phyloP scores from a whole-genome alignment of 1,140 invertebrate genomes.

The Drosophila repleta region DNA sequence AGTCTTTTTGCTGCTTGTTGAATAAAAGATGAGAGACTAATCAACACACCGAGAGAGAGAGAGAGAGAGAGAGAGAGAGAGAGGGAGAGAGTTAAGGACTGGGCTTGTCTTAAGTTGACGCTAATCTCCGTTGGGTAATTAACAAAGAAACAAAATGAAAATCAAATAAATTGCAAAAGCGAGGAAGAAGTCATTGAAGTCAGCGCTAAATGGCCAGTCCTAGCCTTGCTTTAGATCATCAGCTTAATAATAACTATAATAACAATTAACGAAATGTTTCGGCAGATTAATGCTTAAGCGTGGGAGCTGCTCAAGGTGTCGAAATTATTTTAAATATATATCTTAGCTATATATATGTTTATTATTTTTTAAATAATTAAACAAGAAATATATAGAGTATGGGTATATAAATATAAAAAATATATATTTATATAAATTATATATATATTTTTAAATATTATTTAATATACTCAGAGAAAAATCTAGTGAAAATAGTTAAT shows the following conservation, averaged over 20 bases:
- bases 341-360: no score
- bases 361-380: no score
- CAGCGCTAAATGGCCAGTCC: not conserved
- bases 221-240: not conserved
- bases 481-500: no score
- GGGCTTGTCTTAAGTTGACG: not conserved
- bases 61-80: slow-evolving; percentile 1
- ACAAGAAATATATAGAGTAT: no score
- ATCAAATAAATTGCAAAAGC: not conserved
- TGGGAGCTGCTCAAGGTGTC: not conserved
- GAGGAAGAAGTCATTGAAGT: not conserved
- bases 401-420: no score
- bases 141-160: not conserved
- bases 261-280: slow-evolving; percentile 2
- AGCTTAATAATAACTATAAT: not conserved
- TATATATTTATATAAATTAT: no score
- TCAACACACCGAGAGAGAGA: not conserved
- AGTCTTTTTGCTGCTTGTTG: not conserved
- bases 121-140: not conserved
- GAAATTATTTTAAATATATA: no score
- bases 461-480: no score
- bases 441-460: no score
- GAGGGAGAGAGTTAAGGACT: slow-evolving; percentile 1
- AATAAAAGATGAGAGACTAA: not conserved
- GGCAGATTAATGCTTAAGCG: not conserved